phyloP scores from a whole-genome alignment of 2,113 vertebrate species.

The Eclectus roratus region DNA sequence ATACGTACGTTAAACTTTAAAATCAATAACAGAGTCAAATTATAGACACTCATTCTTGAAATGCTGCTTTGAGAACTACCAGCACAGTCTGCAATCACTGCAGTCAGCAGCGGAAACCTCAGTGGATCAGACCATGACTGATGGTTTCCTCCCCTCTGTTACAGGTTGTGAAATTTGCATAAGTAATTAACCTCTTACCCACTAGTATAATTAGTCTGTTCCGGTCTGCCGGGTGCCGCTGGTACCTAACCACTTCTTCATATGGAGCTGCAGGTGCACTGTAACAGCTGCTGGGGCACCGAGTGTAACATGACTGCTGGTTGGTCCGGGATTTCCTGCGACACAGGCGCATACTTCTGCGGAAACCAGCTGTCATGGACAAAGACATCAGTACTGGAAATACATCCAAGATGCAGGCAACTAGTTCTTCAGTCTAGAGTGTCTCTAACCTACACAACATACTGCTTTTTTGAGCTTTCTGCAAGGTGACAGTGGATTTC shows the following conservation, averaged over 20 bases:
- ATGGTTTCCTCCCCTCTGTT: neutral
- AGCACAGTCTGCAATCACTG: neutral
- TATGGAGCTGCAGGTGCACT: constrained; percentile 75
- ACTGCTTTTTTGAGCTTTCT: neutral
- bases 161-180: neutral
- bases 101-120: neutral
- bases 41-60: neutral
- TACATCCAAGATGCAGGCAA: rapidly evolving
- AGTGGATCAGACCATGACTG: neutral
- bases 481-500: neutral
- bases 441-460: neutral
- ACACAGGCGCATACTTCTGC: constrained; percentile 89
- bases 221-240: constrained; percentile 78
- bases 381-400: neutral
- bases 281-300: constrained; percentile 72
- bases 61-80: neutral
- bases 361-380: constrained; percentile 85
- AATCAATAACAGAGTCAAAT: neutral
- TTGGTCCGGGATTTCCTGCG: constrained; percentile 73
- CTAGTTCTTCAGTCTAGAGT: neutral
- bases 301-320: constrained; percentile 59
- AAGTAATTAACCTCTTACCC: constrained; percentile 73
- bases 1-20: neutral
- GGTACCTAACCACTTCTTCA: constrained; percentile 90
- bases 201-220: constrained; percentile 85